Evolutionary conservation across 2,888 invertebrate species (phyloP).

Genomic region (Dysmachus trigonus): DNA sequence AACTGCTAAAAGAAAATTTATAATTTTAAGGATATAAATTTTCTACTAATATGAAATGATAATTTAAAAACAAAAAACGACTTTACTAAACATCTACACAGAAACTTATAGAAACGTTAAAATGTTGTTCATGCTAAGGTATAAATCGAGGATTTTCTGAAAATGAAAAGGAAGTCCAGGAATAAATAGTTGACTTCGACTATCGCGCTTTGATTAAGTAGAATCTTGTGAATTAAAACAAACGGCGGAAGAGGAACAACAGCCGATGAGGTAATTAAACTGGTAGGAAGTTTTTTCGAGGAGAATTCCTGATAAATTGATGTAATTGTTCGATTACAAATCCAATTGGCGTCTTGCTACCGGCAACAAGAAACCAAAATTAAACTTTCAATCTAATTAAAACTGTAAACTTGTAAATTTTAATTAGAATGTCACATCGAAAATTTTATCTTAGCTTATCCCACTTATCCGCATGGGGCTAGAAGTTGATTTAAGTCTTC

Average conservation of each 20-base stretch:
- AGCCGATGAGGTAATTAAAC: neutral
- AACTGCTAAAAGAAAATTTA: too few species aligned
- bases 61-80: too few species aligned
- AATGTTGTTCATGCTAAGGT: too few species aligned
- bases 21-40: too few species aligned
- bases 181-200: neutral
- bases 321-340: slow-evolving; percentile 19
- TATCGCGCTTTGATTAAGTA: neutral
- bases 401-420: slow-evolving; percentile 29
- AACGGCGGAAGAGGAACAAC: neutral
- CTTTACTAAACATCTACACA: too few species aligned
- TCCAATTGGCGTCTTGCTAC: neutral
- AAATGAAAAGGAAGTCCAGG: too few species aligned
- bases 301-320: neutral
- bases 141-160: too few species aligned
- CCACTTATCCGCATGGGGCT: neutral
- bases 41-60: too few species aligned
- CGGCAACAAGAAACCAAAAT: neutral
- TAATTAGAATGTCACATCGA: slow-evolving; percentile 21
- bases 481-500: neutral
- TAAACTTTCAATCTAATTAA: slow-evolving; percentile 32
- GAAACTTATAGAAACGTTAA: too few species aligned
- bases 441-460: slow-evolving; percentile 8
- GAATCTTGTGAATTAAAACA: neutral
- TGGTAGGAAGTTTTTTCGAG: neutral